phyloP scores from a whole-genome alignment of 2,888 invertebrate genomes.

The Drosophila anomalata region DNA sequence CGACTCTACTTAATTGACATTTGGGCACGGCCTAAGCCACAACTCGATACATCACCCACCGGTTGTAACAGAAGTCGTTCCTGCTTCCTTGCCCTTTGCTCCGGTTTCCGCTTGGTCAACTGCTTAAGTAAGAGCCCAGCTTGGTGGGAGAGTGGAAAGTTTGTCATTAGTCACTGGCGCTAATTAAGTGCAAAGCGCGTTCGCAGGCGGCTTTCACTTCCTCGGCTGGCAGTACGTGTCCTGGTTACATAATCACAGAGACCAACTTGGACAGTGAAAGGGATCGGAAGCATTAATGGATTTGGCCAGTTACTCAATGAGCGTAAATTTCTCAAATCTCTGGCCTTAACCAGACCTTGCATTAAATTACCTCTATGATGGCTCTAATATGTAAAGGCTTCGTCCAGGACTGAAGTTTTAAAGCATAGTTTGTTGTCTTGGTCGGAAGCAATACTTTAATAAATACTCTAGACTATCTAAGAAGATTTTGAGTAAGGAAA shows the following conservation, averaged over 20 bases:
- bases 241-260: conserved; percentile 51
- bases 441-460: background rate
- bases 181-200: conserved; percentile 71
- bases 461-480: background rate
- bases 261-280: background rate
- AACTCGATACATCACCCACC: conserved; percentile 17
- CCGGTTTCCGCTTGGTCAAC: conserved; percentile 39
- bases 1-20: conserved; percentile 39
- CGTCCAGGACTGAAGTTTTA: background rate
- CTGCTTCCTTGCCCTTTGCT: background rate
- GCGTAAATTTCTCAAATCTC: conserved; percentile 30
- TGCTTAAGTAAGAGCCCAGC: conserved; percentile 32
- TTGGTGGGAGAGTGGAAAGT: conserved; percentile 51
- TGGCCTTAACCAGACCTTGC: background rate
- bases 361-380: background rate
- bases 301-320: conserved; percentile 37
- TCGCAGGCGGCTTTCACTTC: conserved; percentile 38
- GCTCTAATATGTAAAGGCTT: background rate
- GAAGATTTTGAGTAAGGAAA: too few species aligned
- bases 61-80: conserved; percentile 5
- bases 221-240: conserved; percentile 52
- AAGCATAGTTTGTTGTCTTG: background rate
- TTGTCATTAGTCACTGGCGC: conserved; percentile 69
- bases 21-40: conserved; percentile 12
- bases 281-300: conserved; percentile 32